These are phyloP conservation scores for Meriones psammophilus DNA, from an alignment of 2,797 vertebrate species.

Conservation along the genomic window DNA sequence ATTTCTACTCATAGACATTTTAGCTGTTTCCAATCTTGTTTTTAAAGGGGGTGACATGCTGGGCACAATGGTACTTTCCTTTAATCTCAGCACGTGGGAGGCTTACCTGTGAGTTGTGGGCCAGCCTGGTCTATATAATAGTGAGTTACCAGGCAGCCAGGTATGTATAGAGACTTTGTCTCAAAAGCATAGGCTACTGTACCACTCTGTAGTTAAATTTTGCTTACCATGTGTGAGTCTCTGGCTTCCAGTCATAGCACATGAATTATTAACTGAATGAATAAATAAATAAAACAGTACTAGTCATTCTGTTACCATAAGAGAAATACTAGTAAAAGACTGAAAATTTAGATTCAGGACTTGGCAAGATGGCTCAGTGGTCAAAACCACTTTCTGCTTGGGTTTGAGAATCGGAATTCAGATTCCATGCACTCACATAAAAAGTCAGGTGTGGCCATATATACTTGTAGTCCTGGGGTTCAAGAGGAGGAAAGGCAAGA, in stretches of 20 bases:
- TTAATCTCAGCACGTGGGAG: background rate
- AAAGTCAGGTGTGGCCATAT: no score
- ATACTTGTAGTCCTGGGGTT: no score
- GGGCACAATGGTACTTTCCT: background rate
- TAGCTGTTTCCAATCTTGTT: background rate
- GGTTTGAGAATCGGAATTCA: background rate
- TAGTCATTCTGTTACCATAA: background rate
- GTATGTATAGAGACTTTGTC: background rate
- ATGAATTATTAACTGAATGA: background rate
- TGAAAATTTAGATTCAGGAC: background rate
- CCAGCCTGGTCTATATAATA: background rate
- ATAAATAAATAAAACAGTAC: background rate
- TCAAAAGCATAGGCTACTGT: background rate
- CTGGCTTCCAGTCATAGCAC: background rate
- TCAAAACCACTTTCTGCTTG: background rate
- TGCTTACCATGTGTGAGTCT: background rate
- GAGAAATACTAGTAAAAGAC: background rate
- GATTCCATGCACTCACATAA: background rate
- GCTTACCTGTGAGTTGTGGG: background rate
- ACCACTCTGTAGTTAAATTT: background rate
- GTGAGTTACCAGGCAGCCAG: background rate
- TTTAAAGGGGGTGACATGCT: background rate
- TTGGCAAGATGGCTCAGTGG: background rate
- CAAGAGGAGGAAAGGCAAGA: no score
- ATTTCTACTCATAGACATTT: background rate